These are phyloP conservation scores for Sebastes matsubarae DNA, from an alignment of 2,797 vertebrate genomes.

Conservation along the genomic window DNA sequence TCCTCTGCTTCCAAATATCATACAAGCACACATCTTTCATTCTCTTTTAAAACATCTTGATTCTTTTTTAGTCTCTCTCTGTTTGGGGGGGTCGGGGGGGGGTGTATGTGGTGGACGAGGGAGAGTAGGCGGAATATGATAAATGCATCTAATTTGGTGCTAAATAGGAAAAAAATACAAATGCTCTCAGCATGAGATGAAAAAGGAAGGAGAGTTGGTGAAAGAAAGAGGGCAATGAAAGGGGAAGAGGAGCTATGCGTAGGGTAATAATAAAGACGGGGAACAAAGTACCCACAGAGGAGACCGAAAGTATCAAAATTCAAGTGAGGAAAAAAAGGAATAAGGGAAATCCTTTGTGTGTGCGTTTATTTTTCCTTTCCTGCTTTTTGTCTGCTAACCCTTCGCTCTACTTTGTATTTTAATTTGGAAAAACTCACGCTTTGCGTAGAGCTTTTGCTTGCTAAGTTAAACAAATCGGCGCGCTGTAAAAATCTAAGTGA, in stretches of 20 bases:
- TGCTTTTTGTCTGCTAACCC: slow-evolving; percentile 14
- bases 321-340: not conserved
- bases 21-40: slow-evolving; percentile 7
- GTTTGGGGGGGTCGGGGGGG: not conserved
- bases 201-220: slow-evolving; percentile 3
- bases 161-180: slow-evolving; percentile 51
- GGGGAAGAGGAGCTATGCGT: slow-evolving; percentile 12
- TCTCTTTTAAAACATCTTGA: not conserved
- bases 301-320: not conserved
- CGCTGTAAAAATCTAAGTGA: not conserved
- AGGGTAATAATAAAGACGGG: slow-evolving; percentile 23
- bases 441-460: not conserved
- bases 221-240: slow-evolving; percentile 24
- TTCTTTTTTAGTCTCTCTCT: not conserved
- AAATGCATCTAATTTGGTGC: slow-evolving; percentile 47
- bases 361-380: not conserved
- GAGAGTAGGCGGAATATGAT: slow-evolving; percentile 33
- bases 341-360: not conserved
- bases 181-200: slow-evolving; percentile 45
- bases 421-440: not conserved
- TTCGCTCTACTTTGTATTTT: not conserved
- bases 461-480: not conserved
- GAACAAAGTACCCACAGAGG: slow-evolving; percentile 17
- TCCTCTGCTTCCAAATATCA: slow-evolving; percentile 17
- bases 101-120: not conserved